Evolutionary conservation across 2,797 vertebrate genomes (phyloP).

Genomic region (Pangasius larnaudii): DNA sequence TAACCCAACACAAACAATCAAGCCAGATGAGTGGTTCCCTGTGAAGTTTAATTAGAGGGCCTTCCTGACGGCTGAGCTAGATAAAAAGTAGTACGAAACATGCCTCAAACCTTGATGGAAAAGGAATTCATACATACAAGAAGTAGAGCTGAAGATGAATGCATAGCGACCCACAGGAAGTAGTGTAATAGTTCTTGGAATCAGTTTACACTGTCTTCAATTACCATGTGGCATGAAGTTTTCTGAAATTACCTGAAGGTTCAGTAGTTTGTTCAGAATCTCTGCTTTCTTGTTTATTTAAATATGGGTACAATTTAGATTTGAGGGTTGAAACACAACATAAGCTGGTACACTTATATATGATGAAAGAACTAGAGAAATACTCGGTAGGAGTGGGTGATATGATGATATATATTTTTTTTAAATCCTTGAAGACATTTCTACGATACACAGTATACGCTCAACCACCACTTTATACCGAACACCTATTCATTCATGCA

Average conservation of each 20-base stretch:
- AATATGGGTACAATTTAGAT: neutral
- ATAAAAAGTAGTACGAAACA: conserved; percentile 57
- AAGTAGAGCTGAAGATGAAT: conserved; percentile 13
- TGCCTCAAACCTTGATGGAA: conserved; percentile 45
- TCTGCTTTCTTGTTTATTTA: neutral
- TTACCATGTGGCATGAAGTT: neutral
- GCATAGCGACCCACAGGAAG: neutral
- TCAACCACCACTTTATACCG: neutral
- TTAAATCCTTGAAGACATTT: neutral
- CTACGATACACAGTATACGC: neutral
- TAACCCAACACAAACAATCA: conserved; percentile 64
- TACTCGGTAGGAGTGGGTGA: neutral
- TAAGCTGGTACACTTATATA: neutral
- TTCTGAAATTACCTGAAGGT: neutral
- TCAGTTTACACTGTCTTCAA: neutral
- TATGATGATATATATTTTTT: neutral
- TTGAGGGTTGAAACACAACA: neutral
- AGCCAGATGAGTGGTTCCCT: conserved; percentile 62
- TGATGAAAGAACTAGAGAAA: neutral
- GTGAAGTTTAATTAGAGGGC: conserved; percentile 63
- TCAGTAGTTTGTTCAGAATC: neutral
- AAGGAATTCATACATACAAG: conserved; percentile 34
- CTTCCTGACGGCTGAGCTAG: conserved; percentile 58
- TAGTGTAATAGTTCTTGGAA: neutral
- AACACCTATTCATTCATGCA: neutral